Base-by-base conservation (phyloP, 1,140 invertebrate species). In the Diuraphis noxia region DNA sequence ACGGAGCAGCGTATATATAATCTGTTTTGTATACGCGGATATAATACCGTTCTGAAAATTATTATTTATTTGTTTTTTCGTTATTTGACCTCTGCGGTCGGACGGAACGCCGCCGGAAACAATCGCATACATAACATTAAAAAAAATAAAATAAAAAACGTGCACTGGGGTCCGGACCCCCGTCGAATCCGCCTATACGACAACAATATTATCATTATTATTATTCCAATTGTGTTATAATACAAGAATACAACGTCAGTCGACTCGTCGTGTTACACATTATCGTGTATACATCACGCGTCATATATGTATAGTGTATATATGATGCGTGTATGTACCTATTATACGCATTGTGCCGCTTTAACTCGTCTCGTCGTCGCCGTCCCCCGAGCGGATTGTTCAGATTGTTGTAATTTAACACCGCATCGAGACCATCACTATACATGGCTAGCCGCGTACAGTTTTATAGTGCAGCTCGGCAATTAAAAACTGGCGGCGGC, bases 361-460 rank as follows among this genome's bases (percentile, higher is more conserved):
- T n/a, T 9, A 17, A 72, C 56, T 40, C 38, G 36, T 38, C 23
- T 25, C 34, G 4, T 25, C 36, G 9, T 7, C n/a, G 72, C 21
- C 21, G 46, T 52, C 25, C 85, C 46, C 46, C 46, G 23, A 36
- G 46, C 46, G 34, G 49, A 56, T 87, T 56, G 52, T 52, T 46
- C 46, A 21, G 49, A 56, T 87, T 56, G 52, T 52, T 46, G 85
- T 87, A 87, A 87, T 56, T 56, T 8, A 52, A 87, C 36, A 87
- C 85, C 85, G 13, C 46, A 49, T 40, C 41, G 40, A 43, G 46
- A 46, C 34, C 77, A 21, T 41, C n/a, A n/a, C n/a, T n/a, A n/a
- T n/a, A n/a, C n/a, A n/a, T 43, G 30, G 82, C 30, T 30, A 4
- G 41, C 9, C 9, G 82, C 34, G 10, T 46, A 34, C 19, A 21